Percentiles rank a stretch among this genome's conserved stretches.
Evolutionary conservation across 2,797 vertebrate genomes (phyloP).

Genomic region (Nannoperca australis): DNA sequence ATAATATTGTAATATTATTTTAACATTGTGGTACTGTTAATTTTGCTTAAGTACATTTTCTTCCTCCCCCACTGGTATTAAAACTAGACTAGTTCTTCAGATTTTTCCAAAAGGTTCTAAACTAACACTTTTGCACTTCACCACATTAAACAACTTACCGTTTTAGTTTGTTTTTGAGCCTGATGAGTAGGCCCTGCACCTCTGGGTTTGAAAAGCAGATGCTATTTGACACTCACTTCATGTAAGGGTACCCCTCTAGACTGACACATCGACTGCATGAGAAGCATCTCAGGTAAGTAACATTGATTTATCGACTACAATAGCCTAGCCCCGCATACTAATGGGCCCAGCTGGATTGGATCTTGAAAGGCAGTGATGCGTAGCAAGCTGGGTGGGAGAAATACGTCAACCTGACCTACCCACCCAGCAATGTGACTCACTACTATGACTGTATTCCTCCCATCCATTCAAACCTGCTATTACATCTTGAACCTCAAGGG

Average conservation of each 20-base stretch:
- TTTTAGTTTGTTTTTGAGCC: conserved; percentile 1
- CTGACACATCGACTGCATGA: conserved; percentile 17
- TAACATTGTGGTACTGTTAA: neutral
- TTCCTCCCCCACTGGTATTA: neutral
- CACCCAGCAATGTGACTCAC: conserved; percentile 51
- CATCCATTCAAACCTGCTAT: conserved; percentile 40
- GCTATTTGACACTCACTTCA: conserved; percentile 25
- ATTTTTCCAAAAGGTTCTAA: neutral
- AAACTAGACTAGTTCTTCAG: neutral
- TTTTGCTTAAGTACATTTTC: too few relatives aligned
- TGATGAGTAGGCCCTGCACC: conserved; percentile 16
- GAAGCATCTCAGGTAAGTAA: conserved; percentile 32
- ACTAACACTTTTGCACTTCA: neutral
- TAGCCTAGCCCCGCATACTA: conserved; percentile 13
- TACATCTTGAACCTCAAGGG: conserved; percentile 24
- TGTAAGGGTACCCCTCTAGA: conserved; percentile 11
- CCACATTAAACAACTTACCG: neutral
- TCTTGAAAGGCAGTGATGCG: conserved; percentile 54
- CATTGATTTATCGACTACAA: conserved; percentile 45
- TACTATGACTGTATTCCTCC: conserved; percentile 42
- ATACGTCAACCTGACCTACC: conserved; percentile 47
- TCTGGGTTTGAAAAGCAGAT: conserved; percentile 20
- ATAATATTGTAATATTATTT: neutral
- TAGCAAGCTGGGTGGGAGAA: conserved; percentile 37
- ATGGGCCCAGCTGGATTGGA: conserved; percentile 35